Evolutionary conservation across 2,888 invertebrate species (phyloP), one percentile per base, ranked within the genome.

Genomic region (Mesorhabditis spiculigera): DNA sequence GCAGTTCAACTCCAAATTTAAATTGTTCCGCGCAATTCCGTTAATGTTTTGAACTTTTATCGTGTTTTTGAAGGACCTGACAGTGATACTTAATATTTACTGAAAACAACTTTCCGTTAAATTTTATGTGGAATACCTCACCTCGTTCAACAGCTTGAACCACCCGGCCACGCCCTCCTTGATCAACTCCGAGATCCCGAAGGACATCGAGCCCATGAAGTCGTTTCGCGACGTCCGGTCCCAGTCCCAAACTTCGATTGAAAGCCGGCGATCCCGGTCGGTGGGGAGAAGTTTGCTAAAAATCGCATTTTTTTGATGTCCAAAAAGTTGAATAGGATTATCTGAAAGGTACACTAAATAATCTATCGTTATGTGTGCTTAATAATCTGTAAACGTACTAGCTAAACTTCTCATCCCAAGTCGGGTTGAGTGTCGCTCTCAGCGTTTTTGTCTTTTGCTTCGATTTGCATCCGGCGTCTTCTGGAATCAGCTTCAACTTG

Each of bases 181-280:
- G 72, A 88, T 85, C 65, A 88, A 76, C 89, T 96, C 95, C 6
- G 94, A 95, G 80, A 96, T 94, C 5, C 98, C 98, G 87, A 99
- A 98, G 0, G 96, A 97, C 67, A 99, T 89, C 1, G 97, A 94
- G 5, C 98, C 98, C 98, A 99, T 99, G 87, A 98, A 99, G 88
- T 99, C 98, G 88, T 99, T 99, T 63, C 97, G 91, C 67, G 97
- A 96, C 73, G 98, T 98, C 71, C 98, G 90, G 88, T 99, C 98
- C 98, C 98, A 99, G 88, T 99, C 98, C 98, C 98, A 99, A 2
- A 94, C 90, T 89, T 97, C 97, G 82, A 99, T 90, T 70, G 97
- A 90, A 72, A 99, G 90, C 78, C 98, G 90, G 64, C 96, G 91
- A 87, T 97, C 95, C 87, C 95, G 95, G 88, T 98, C 98, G 86